Conservation (phyloP, 1,140 invertebrate genomes). For the Hypothenemus hampei region DNA sequence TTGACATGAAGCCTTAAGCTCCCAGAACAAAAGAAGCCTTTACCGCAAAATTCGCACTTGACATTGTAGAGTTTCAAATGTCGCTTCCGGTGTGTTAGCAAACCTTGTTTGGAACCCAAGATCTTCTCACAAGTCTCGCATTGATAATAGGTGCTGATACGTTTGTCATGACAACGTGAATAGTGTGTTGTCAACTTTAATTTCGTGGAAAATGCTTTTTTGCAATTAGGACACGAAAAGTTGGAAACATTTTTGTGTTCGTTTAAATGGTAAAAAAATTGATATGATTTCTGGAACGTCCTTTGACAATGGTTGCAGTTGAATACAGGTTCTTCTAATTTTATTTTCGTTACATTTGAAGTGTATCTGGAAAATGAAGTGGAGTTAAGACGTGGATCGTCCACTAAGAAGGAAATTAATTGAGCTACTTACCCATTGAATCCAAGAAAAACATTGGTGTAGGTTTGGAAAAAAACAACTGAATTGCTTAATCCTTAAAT, state of each 20-base stretch:
- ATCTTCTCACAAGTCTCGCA: conserved; percentile 48
- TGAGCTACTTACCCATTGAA: too few species aligned
- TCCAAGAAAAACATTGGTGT: too few species aligned
- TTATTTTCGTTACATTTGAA: too few species aligned
- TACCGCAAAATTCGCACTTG: conserved; percentile 33
- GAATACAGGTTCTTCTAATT: neutral
- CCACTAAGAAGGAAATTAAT: too few species aligned
- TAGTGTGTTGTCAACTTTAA: conserved; percentile 19
- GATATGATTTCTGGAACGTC: conserved; percentile 39
- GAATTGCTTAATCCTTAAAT: too few species aligned
- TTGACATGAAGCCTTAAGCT: conserved; percentile 30
- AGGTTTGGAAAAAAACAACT: too few species aligned
- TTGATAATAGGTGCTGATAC: conserved; percentile 29
- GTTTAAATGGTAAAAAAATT: conserved; percentile 14
- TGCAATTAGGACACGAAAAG: conserved; percentile 23
- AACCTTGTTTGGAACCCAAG: conserved; percentile 62
- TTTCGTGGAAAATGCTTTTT: conserved; percentile 35
- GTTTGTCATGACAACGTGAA: neutral
- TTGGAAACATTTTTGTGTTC: conserved; percentile 2
- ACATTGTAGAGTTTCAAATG: conserved; percentile 50
- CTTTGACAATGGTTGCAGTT: conserved; percentile 41
- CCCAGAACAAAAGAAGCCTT: conserved; percentile 30
- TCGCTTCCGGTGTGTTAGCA: conserved; percentile 59
- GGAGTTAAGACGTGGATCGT: too few species aligned
- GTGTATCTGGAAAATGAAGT: too few species aligned